These are phyloP conservation scores for Cuniculus paca DNA, from an alignment of 2,797 vertebrate species.

Conservation along the genomic window DNA sequence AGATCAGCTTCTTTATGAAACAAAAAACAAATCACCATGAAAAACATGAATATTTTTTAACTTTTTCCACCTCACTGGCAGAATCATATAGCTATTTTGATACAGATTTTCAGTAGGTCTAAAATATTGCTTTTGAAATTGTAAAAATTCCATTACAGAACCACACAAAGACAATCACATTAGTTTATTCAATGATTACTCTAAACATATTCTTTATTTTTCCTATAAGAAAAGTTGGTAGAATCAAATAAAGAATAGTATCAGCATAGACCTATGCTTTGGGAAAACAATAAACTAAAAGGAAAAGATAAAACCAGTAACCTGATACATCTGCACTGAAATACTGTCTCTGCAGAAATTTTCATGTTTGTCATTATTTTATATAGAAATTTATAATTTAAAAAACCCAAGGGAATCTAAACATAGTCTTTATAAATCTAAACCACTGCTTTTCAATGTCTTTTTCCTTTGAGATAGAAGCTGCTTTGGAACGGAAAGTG, in stretches of 20 bases:
- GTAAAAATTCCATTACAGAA: conserved; percentile 79
- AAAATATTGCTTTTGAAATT: conserved; percentile 77
- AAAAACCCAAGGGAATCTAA: neutral
- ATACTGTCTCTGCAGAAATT: neutral
- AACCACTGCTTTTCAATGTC: conserved; percentile 18
- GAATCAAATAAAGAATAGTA: conserved; percentile 66
- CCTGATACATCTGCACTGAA: neutral
- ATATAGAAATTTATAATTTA: neutral
- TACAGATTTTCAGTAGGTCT: conserved; percentile 35
- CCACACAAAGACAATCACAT: conserved; percentile 71
- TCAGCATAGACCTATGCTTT: conserved; percentile 41
- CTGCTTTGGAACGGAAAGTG: conserved; percentile 14
- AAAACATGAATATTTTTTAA: conserved; percentile 81
- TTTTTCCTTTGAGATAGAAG: conserved; percentile 43
- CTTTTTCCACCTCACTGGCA: conserved; percentile 81
- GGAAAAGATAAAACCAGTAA: neutral
- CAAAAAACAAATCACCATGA: conserved; percentile 79
- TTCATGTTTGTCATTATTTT: neutral
- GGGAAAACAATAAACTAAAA: neutral
- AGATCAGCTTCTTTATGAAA: conserved; percentile 73
- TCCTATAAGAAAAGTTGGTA: conserved; percentile 57
- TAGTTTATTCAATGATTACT: conserved; percentile 61
- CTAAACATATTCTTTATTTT: conserved; percentile 61
- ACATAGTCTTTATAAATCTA: conserved; percentile 24
- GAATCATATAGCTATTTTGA: conserved; percentile 75